Conservation (phyloP, 2,888 invertebrate genomes). For the Drosophila trichaetosa region DNA sequence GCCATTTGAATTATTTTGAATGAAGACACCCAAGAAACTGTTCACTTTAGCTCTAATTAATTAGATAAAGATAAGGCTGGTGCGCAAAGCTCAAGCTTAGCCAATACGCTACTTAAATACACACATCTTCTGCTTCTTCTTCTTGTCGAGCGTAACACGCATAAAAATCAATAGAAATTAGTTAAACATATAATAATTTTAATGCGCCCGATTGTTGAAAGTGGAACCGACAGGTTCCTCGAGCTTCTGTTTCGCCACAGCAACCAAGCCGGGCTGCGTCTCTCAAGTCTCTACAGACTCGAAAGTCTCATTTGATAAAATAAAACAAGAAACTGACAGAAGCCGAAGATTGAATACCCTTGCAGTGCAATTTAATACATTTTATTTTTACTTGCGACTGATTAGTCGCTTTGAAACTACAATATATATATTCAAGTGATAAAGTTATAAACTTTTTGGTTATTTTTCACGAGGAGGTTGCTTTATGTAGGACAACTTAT, state of each 20-base stretch:
- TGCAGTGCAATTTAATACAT: not conserved
- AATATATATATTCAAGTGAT: not conserved
- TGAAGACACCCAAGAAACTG: not conserved
- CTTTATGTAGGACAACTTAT: not conserved
- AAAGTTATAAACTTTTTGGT: not conserved
- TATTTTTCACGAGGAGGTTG: not conserved
- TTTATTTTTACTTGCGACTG: too few species aligned
- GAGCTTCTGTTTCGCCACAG: conserved; percentile 68
- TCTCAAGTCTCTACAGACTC: conserved; percentile 9
- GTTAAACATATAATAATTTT: conserved; percentile 72
- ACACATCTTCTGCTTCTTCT: conserved; percentile 7
- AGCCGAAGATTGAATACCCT: not conserved
- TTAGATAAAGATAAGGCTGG: not conserved
- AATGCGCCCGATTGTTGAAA: conserved; percentile 61
- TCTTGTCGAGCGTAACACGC: conserved; percentile 50
- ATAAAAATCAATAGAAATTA: conserved; percentile 71
- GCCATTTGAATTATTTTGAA: not conserved
- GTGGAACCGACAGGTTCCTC: conserved; percentile 74
- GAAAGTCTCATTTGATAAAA: not conserved
- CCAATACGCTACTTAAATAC: conserved; percentile 1
- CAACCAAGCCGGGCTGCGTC: conserved; percentile 24
- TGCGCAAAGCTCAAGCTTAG: not conserved
- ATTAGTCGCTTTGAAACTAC: not conserved
- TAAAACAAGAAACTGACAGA: not conserved
- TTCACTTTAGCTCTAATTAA: not conserved